Base-by-base conservation (phyloP, 2,888 invertebrate species). In the Schrankia costaestrigalis region DNA sequence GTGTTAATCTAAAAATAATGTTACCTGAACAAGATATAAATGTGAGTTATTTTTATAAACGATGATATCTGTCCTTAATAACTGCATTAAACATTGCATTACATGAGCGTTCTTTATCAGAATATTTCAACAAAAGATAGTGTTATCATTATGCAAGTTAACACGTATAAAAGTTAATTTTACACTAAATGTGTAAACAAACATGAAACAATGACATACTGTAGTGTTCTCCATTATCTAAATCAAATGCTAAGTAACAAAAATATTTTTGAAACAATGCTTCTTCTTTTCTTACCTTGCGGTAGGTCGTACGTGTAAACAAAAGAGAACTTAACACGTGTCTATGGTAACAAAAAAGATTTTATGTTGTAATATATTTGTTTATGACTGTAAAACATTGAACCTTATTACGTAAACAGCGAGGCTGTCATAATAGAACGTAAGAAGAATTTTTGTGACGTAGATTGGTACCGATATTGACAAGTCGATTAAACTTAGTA, bases 231-330 rank as follows among this genome's bases (percentile, higher is more conserved):
- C 36, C 47, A 56, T 60, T 68, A 69, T 66, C 65, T 59, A 61
- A 52, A 55, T 37, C 49, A 61, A 69, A 68, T 69, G 46, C 48
- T 50, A 44, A 44, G 46, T 51, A 53, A 40, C 31, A 41, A 32
- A 31, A 21, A 35, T 44, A n/a, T 11, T 56, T 56, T 44, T 33
- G 28, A 39, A 51, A 58, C 52, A 55, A 55, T 47, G 46, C 42
- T 33, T 28, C 22, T 11, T 29, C 43, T 37, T 44, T 28, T 35
- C 35, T 21, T 31, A 31, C 41, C 54, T 69, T 77, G 80, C 73
- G 78, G 79, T 79, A 76, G 75, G 80, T 79, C 73, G 47, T 36
- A 38, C 47, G 49, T 56, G 66, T 64, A 64, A 68, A 68, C 59
- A 67, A 56, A 51, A 61, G 56, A 57, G 61, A 45, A 56, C 44